Percentiles rank a stretch among this genome's conserved stretches.
Evolutionary conservation across 2,113 vertebrate species (phyloP).

Genomic region (Oreotrochilus melanogaster): DNA sequence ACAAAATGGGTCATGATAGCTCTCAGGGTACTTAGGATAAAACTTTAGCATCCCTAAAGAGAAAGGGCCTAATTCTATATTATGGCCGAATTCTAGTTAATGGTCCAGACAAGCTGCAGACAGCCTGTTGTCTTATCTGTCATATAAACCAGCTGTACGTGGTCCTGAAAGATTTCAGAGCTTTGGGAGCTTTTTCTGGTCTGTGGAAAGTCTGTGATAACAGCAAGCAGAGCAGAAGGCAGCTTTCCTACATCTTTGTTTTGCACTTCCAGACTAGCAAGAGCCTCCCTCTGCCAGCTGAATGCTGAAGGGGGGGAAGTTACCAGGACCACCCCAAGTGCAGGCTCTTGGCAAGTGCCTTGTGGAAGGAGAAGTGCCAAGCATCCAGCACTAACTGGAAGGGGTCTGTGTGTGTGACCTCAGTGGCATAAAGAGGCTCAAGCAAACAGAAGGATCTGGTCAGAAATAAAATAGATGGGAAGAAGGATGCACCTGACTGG

Average conservation of each 20-base stretch:
- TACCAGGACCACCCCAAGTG: conserved; percentile 7
- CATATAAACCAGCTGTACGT: not conserved
- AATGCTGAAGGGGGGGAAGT: not conserved
- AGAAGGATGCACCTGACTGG: not conserved
- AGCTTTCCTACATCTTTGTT: not conserved
- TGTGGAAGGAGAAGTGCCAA: not conserved
- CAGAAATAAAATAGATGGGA: not conserved
- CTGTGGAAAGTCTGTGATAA: not conserved
- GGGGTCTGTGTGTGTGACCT: conserved; percentile 1
- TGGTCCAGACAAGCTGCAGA: not conserved
- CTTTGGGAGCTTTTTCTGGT: not conserved
- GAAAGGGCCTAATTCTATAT: not conserved
- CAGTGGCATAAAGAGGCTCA: not conserved
- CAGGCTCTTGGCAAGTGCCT: not conserved
- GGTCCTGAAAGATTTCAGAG: not conserved
- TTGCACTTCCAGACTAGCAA: not conserved
- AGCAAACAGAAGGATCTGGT: not conserved
- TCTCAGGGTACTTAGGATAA: not conserved
- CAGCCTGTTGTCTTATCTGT: not conserved
- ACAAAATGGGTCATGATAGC: not conserved
- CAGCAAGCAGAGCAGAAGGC: not conserved
- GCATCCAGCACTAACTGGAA: not conserved
- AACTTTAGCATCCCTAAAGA: not conserved
- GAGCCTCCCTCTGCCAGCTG: not conserved
- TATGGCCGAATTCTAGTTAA: not conserved